phyloP scores from a whole-genome alignment of 2,113 vertebrate genomes.

The Agapornis roseicollis region DNA sequence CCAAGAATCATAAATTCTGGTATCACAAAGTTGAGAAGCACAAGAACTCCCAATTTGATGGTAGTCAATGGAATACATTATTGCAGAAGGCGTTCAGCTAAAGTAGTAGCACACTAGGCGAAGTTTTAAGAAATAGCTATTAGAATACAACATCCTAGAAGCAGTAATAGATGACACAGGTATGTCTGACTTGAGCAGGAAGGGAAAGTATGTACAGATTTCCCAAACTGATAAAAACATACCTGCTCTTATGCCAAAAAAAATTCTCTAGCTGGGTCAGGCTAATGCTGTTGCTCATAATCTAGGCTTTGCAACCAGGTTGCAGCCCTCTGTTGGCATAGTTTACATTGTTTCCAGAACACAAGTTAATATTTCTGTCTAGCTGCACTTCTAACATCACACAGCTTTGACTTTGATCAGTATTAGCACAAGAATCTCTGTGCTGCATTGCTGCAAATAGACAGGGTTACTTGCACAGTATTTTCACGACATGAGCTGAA shows the following conservation, averaged over 20 bases:
- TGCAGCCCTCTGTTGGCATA: neutral
- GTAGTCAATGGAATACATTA: accelerated
- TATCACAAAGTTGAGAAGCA: neutral
- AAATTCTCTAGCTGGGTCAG: neutral
- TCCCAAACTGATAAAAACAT: neutral
- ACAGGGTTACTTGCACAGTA: neutral
- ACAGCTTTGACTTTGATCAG: neutral
- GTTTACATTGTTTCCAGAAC: neutral
- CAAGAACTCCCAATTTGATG: neutral
- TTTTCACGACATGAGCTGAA: neutral
- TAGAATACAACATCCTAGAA: neutral
- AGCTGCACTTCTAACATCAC: neutral
- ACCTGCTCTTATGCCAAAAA: neutral
- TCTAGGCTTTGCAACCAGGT: neutral
- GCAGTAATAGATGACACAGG: neutral
- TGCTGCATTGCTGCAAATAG: neutral
- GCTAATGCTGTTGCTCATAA: neutral
- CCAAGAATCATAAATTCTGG: neutral
- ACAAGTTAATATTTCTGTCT: neutral
- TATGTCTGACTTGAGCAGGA: neutral
- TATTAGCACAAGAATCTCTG: neutral
- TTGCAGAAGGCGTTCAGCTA: neutral
- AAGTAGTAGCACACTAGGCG: neutral
- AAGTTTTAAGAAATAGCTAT: neutral
- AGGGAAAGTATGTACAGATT: neutral